Evolutionary conservation across 2,888 invertebrate genomes (phyloP), one percentile per base, ranked within the genome.

Genomic region (Stratiomys singularior): DNA sequence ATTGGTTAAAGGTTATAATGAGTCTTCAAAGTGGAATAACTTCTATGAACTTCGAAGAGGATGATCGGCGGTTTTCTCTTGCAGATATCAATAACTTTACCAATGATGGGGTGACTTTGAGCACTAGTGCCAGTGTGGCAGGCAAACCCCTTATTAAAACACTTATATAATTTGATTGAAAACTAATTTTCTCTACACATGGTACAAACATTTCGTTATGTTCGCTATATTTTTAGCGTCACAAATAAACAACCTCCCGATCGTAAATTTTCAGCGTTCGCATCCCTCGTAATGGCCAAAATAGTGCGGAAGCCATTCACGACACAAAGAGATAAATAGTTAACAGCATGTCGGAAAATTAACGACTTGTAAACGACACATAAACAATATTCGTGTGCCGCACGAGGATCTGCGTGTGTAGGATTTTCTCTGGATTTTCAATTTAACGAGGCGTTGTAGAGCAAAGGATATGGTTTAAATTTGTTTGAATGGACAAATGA

Each of bases 281-380:
- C 52, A 52, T 18, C 52, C 52, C 52, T 18, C 15, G 7, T 52
- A 52, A n/a, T 52, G 18, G 52, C 18, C 2, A 52, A n/a, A 52
- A 13, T 18, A 13, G 15, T 18, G 52, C 52, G 18, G 18, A 52
- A 13, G 15, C 52, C 52, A 52, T 52, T 52, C n/a, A 28, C 27
- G 21, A 64, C 64, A 28, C 15, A 52, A 52, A 52, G 15, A 52
- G 52, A 52, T 18, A 52, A 52, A 52, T 52, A 15, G 15, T 52
- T 52, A 4, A 13, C 18, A 18, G 52, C 18, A 52, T 21, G 23
- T 60, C 23, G 25, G 25, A 25, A 64, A 64, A 64, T 64, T 64
- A 28, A 64, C 64, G 64, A 64, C 64, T 64, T 27, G 64, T 64
- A 28, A 64, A 64, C 30, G 64, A n/a, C 13, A 64, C 64, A 64